Evolutionary conservation across 2,797 vertebrate species (phyloP), one percentile per base, ranked within the genome.

Genomic region (Hippoglossus hippoglossus): DNA sequence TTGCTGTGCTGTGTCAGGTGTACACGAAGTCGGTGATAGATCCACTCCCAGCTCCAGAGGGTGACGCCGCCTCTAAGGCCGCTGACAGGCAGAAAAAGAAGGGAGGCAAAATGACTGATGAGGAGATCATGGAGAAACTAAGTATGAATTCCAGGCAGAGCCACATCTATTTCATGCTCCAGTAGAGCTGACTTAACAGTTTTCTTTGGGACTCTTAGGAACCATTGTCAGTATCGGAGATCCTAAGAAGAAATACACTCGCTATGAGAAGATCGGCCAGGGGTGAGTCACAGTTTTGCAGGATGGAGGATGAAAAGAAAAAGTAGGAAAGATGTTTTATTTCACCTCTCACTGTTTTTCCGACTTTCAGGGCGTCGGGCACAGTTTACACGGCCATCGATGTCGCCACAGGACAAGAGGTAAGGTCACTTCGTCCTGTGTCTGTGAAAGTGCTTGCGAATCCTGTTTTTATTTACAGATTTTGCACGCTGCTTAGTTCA

Each of bases 91-190:
- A 96, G 91, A 98, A 97, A 72, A 97, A 96, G 91, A 96, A 95
- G 81, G 97, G 97, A 87, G 95, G 95, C 61, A 99, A 98, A 90
- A 98, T 99, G 97, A 97, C 96, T 0, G 98, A 99, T 79, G 98
- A 99, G 85, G 98, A 99, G 89, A 99, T 99, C 83, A 99, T 98
- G 97, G 98, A 99, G 73, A 99, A 96, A 93, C 95, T 99, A 79
- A 93, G 98, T 99, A 95, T 50, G 96, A 69, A 62, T 51, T n/a
- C 0, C 7, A 25, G 4, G 25, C 49, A 25, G 11, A 57, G 12
- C 16, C 31, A 4, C 15, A 28, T 49, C 5, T 60, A 59, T 52
- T 75, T 77, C 50, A 44, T 36, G 26, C 26, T 56, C 2, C 13
- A 28, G 53, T 13, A 21, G 22, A 62, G 25, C 55, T 65, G 28